Evolutionary conservation across 1,140 invertebrate genomes (phyloP).

Genomic region (Eupristina koningsbergeri): DNA sequence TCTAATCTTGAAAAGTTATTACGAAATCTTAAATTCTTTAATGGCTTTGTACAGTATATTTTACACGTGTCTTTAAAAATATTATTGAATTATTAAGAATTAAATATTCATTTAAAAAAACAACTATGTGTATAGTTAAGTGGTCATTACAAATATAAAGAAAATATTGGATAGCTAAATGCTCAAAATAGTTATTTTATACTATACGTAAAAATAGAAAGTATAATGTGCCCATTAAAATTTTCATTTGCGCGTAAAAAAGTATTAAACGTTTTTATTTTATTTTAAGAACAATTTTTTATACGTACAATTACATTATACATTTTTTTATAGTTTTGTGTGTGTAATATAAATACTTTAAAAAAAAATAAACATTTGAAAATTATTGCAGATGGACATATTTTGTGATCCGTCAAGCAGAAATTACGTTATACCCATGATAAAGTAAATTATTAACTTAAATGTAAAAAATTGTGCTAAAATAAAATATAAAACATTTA

Average conservation of each 20-base stretch:
- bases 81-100: background rate
- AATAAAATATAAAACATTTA: slow-evolving; percentile 16
- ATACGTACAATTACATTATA: background rate
- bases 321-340: background rate
- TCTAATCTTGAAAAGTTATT: background rate
- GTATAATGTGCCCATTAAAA: background rate
- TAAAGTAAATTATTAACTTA: background rate
- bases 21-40: background rate
- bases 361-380: background rate
- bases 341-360: background rate
- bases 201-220: background rate
- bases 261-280: background rate
- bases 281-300: background rate
- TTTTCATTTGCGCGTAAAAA: background rate
- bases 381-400: background rate
- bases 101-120: background rate
- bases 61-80: background rate
- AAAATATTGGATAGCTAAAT: background rate
- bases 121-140: background rate
- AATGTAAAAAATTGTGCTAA: slow-evolving; percentile 16
- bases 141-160: slow-evolving; percentile 1
- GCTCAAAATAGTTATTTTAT: background rate
- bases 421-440: background rate
- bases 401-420: background rate
- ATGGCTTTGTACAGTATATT: background rate